Evolutionary conservation across 2,888 invertebrate species (phyloP).

Genomic region (Petrophora chlorosata): DNA sequence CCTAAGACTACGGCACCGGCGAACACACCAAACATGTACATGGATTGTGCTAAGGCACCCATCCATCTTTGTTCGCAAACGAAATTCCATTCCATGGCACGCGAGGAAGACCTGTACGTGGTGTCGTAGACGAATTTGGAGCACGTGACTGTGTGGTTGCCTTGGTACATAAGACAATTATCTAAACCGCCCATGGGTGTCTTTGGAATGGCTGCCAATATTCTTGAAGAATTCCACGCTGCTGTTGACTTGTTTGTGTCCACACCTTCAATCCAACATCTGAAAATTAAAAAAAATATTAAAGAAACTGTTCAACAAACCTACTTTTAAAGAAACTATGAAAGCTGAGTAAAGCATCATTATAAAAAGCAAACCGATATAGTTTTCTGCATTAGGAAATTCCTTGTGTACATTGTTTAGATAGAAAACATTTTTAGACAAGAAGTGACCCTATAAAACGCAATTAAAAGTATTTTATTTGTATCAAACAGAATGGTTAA

Average conservation of each 20-base stretch:
- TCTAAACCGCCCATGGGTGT: conserved; percentile 81
- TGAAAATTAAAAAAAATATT: conserved; percentile 56
- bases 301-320: too few species aligned
- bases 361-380: too few species aligned
- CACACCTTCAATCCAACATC: conserved; percentile 85
- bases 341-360: too few species aligned
- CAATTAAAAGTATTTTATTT: too few species aligned
- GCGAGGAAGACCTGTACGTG: conserved; percentile 88
- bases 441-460: too few species aligned
- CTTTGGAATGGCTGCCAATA: conserved; percentile 83
- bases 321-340: too few species aligned
- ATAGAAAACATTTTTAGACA: too few species aligned
- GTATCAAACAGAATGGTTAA: too few species aligned
- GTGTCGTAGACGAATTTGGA: conserved; percentile 88
- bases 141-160: conserved; percentile 64
- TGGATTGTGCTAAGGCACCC: conserved; percentile 90
- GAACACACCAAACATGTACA: conserved; percentile 94
- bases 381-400: too few species aligned
- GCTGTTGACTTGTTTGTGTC: conserved; percentile 81
- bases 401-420: too few species aligned
- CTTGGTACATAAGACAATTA: conserved; percentile 83
- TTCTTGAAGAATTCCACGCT: conserved; percentile 82
- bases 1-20: conserved; percentile 92
- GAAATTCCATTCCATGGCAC: conserved; percentile 92
- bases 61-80: conserved; percentile 92